phyloP scores from a whole-genome alignment of 2,888 invertebrate genomes.

The Ceraclea dissimilis region DNA sequence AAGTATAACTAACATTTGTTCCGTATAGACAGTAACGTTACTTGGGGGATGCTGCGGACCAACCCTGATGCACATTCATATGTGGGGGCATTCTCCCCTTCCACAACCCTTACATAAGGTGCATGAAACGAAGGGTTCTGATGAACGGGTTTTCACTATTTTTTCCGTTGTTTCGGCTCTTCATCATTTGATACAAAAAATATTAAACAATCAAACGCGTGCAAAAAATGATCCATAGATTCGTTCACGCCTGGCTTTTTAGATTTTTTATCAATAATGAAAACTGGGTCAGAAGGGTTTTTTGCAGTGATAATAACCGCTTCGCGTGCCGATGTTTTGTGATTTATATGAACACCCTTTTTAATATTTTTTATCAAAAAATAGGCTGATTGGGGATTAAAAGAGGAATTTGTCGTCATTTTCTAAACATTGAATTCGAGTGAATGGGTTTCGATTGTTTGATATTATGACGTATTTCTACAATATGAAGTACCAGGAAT shows the following conservation, averaged over 20 bases:
- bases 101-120: constrained; percentile 23
- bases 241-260: constrained; percentile 25
- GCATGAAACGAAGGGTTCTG: constrained; percentile 22
- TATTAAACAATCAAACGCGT: constrained; percentile 16
- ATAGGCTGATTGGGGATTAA: constrained; percentile 24
- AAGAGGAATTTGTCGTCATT: constrained; percentile 26
- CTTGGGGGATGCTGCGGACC: constrained; percentile 10
- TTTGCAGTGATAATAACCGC: constrained; percentile 23
- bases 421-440: constrained; percentile 9
- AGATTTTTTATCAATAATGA: constrained; percentile 19
- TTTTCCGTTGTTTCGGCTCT: constrained; percentile 13
- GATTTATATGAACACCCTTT: constrained; percentile 23
- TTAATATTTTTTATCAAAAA: constrained; percentile 8
- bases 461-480: constrained; percentile 19
- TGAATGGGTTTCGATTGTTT: constrained; percentile 21
- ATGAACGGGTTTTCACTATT: constrained; percentile 22
- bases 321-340: constrained; percentile 24
- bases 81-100: constrained; percentile 16
- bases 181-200: constrained; percentile 17
- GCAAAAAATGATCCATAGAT: constrained; percentile 18
- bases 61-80: constrained; percentile 16
- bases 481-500: constrained; percentile 19
- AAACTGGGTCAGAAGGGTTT: constrained; percentile 26
- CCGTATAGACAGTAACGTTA: neutral
- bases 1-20: neutral